Evolutionary conservation across 2,797 vertebrate genomes (phyloP).

Genomic region (Lepilemur ruficaudatus): DNA sequence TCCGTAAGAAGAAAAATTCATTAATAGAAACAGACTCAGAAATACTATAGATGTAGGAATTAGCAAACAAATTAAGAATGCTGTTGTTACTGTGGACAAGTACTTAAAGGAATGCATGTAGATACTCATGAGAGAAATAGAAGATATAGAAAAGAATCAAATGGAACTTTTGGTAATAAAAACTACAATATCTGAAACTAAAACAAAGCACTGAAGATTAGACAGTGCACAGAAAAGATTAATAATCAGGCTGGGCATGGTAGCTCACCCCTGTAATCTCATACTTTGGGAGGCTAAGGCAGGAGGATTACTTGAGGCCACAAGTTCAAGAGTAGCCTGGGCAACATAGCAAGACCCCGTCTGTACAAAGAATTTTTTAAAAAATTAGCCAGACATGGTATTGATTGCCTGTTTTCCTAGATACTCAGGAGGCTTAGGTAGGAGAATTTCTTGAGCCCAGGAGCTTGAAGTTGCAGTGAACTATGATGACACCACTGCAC

Average conservation of each 20-base stretch:
- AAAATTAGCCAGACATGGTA: background rate
- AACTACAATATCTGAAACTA: background rate
- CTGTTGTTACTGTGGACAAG: background rate
- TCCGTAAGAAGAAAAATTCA: background rate
- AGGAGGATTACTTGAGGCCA: background rate
- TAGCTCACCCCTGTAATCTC: background rate
- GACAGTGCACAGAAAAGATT: background rate
- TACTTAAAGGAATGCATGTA: background rate
- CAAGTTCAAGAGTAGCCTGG: no score
- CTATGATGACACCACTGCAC: background rate
- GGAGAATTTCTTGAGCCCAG: background rate
- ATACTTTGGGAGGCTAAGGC: background rate
- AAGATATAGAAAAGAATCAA: background rate
- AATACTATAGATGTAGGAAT: background rate
- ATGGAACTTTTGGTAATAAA: background rate
- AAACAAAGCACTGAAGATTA: background rate
- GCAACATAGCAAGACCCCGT: background rate
- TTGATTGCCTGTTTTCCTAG: background rate
- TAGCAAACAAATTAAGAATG: background rate
- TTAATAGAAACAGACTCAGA: background rate
- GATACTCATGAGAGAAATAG: background rate
- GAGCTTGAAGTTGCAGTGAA: background rate
- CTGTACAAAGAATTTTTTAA: background rate
- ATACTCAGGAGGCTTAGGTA: background rate
- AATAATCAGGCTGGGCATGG: background rate